Base-by-base conservation (phyloP, 53 echinoderm and acorn worm species). In the Apostichopus leukothele region DNA sequence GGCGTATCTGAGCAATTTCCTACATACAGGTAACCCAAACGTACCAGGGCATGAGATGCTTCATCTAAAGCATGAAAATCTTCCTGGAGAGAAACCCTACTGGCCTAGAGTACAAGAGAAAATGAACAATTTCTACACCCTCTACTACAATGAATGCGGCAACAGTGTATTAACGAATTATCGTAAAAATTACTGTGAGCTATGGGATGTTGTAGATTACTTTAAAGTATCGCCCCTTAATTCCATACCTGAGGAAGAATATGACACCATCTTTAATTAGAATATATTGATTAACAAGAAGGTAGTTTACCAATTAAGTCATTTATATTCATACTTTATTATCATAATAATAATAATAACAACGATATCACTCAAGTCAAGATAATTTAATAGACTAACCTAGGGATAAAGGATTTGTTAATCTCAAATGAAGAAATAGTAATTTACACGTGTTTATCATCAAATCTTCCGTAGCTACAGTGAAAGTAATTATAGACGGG, bases 21-120 rank as follows among this genome's bases (percentile, higher is more conserved):
- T 81, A 11, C 89, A 89, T 74, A 89, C 89, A 7, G 89, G 89
- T 4, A 83, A 89, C 73, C 89, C 89, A 4, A 89, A 87, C 55
- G 27, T 19, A 87, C 74, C 88, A 7, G 88, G 88, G 9, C 74
- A 52, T 75, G 9, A 53, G 61, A 27, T 55, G 74, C 76, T 81
- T 51, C 59, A 23, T 13, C 26, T 27, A 1, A 73, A 79, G 53
- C 80, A 80, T 22, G 21, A 81, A 54, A 51, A 73, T 22, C 75
- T 87, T 3, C 88, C 88, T 20, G 88, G 88, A 5, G 75, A 75
- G 53, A 87, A 87, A 74, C 75, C 74, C 20, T 87, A 87, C 55
- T 87, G 88, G 88, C 88, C 88, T 4, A 75, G 75, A 52, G 52
- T 87, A 74, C 74, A 74, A 59, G 88, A 87, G 55, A 87, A 87